Conservation (phyloP, 2,888 invertebrate genomes). For the Luperina testacea region DNA sequence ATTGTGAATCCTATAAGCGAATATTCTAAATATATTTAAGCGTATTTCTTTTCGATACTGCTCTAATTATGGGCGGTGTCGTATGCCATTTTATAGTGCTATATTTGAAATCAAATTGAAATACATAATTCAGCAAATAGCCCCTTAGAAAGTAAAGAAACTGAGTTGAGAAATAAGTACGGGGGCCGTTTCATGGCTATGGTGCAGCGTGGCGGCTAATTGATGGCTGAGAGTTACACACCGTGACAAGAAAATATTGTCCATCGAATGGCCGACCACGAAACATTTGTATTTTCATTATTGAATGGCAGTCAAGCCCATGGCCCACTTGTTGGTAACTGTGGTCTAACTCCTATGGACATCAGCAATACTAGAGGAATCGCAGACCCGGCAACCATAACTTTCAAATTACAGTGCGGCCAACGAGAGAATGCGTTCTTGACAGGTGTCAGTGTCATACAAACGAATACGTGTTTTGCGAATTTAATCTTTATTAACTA, state of each 20-base stretch:
- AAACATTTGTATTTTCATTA: slow-evolving; percentile 1
- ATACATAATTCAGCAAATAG: slow-evolving; percentile 2
- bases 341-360: too few relatives aligned
- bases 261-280: slow-evolving; percentile 19
- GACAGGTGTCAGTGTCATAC: too few relatives aligned
- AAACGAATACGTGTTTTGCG: too few relatives aligned
- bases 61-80: not conserved
- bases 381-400: not conserved
- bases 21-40: not conserved
- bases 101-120: not conserved
- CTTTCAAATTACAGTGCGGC: not conserved
- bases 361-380: not conserved
- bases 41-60: not conserved
- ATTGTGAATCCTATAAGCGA: not conserved
- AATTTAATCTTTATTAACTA: too few relatives aligned
- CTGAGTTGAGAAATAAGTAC: slow-evolving; percentile 55
- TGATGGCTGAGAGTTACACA: slow-evolving; percentile 45
- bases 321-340: not conserved
- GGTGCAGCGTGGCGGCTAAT: slow-evolving; percentile 55
- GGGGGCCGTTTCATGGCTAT: slow-evolving; percentile 40
- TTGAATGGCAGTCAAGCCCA: not conserved
- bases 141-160: slow-evolving; percentile 62
- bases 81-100: not conserved
- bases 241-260: slow-evolving; percentile 62
- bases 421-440: too few relatives aligned